Evolutionary conservation across 2,797 vertebrate species (phyloP).

Genomic region (Hydrophis major): DNA sequence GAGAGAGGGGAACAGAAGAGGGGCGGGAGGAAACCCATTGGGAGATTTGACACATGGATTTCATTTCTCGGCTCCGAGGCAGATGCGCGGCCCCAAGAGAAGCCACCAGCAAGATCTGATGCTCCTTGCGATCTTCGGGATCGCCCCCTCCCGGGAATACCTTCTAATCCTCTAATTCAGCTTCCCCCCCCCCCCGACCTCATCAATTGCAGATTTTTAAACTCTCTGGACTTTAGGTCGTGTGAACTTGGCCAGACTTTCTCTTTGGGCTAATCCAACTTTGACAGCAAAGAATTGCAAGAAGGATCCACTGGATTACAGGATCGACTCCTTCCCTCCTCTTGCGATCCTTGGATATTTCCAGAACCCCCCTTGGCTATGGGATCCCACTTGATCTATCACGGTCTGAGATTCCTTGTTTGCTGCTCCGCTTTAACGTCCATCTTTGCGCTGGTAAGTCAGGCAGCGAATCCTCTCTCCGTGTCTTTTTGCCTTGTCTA

Average conservation of each 20-base stretch:
- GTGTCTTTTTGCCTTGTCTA: neutral
- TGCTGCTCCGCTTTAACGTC: constrained; percentile 83
- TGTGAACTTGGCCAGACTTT: constrained; percentile 40
- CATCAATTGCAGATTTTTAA: neutral
- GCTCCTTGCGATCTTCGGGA: neutral
- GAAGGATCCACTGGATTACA: neutral
- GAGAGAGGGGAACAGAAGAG: neutral
- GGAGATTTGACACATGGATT: constrained; percentile 70
- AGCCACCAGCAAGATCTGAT: neutral
- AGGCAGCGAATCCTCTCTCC: no score
- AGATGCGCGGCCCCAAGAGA: constrained; percentile 20
- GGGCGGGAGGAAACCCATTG: constrained; percentile 14
- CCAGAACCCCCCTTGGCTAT: constrained; percentile 74
- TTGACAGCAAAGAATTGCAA: neutral
- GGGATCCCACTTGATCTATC: constrained; percentile 83
- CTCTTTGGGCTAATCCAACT: constrained; percentile 24
- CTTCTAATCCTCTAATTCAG: neutral
- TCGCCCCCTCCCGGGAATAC: constrained; percentile 25
- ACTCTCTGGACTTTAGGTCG: constrained; percentile 30
- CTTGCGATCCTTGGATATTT: neutral
- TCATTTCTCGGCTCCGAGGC: constrained; percentile 62
- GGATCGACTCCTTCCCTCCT: constrained; percentile 32
- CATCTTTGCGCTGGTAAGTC: constrained; percentile 87
- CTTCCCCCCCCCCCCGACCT: no score
- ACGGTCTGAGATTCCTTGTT: constrained; percentile 83